Base-by-base conservation (phyloP, 2,888 invertebrate genomes). In the Laothoe populi region DNA sequence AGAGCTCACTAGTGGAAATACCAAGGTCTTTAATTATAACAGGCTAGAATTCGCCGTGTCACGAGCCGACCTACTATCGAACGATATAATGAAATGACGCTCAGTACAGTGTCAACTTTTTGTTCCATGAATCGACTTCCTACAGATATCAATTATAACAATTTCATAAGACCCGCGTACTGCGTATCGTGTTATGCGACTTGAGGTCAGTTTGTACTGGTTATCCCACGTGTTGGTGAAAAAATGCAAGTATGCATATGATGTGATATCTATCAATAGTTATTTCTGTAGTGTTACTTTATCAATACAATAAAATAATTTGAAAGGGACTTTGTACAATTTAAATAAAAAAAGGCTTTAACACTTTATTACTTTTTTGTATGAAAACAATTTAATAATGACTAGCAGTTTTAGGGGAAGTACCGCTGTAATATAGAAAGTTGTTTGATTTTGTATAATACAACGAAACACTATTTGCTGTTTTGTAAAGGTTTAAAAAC, bases 21-120 rank as follows among this genome's bases (percentile, higher is more conserved):
- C 88, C 91, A 92, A 92, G 92, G 92, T 81, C 84, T 74, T 73
- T 66, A 88, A 84, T 74, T 81, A 81, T 86, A 86, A 77, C 82
- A 86, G 75, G 71, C 74, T 77, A 73, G 69, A 70, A 70, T 75
- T 75, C 69, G 77, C 69, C 68, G 70, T 75, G 81, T 84, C 86
- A 86, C 84, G 66, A 57, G 60, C 59, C 59, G 63, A 62, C 64
- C 59, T 45, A 64, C 64, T 66, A 65, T 67, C 65, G 64, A 48
- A 53, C 48, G 53, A 49, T 61, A 69, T 66, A 70, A 69, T 67
- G 38, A 64, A 45, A 26, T 69, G 68, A 68, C 70, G 69, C 65
- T 70, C 60, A 40, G 58, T 40, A 16, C 63, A 64, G 64, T 60
- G 57, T 42, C 42, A 63, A 65, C 66, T 72, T 72, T 64, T 67